These are phyloP conservation scores for Charanyca ferruginea DNA, from an alignment of 2,888 invertebrate species.

Conservation along the genomic window DNA sequence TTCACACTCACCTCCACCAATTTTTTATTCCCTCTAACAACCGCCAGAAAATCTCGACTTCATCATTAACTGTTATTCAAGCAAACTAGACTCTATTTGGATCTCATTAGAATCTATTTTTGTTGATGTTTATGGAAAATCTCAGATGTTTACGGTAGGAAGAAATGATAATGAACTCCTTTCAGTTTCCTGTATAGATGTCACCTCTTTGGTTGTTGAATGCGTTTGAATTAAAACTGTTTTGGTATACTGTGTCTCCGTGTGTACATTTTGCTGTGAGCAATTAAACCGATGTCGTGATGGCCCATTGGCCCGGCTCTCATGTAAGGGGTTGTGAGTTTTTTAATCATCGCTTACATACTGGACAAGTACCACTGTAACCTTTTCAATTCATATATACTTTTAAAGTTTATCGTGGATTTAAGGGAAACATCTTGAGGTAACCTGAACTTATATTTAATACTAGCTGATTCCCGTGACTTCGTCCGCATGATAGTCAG, in stretches of 20 bases:
- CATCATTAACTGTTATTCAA: slow-evolving; percentile 59
- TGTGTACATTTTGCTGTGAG: slow-evolving; percentile 17
- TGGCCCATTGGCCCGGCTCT: no score
- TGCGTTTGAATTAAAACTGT: slow-evolving; percentile 70
- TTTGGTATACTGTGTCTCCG: slow-evolving; percentile 66
- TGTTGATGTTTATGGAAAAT: slow-evolving; percentile 42
- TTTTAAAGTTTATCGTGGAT: no score
- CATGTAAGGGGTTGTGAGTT: no score
- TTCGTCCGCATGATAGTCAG: no score
- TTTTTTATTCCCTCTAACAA: slow-evolving; percentile 63
- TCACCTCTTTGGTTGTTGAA: slow-evolving; percentile 69
- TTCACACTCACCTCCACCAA: slow-evolving; percentile 56
- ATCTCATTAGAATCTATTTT: slow-evolving; percentile 8
- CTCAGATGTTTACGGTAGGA: slow-evolving; percentile 77
- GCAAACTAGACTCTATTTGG: slow-evolving; percentile 32
- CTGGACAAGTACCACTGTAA: no score
- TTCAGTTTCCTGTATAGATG: slow-evolving; percentile 69
- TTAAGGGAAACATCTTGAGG: no score
- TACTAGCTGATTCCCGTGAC: no score
- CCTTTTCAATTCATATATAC: no score
- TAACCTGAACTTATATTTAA: no score
- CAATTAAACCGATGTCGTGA: neutral
- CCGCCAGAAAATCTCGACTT: slow-evolving; percentile 52
- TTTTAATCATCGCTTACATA: no score
- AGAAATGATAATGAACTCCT: slow-evolving; percentile 80